Evolutionary conservation across 2,888 invertebrate genomes (phyloP), one percentile per base, ranked within the genome.

Genomic region (Allophyes oxyacanthae): DNA sequence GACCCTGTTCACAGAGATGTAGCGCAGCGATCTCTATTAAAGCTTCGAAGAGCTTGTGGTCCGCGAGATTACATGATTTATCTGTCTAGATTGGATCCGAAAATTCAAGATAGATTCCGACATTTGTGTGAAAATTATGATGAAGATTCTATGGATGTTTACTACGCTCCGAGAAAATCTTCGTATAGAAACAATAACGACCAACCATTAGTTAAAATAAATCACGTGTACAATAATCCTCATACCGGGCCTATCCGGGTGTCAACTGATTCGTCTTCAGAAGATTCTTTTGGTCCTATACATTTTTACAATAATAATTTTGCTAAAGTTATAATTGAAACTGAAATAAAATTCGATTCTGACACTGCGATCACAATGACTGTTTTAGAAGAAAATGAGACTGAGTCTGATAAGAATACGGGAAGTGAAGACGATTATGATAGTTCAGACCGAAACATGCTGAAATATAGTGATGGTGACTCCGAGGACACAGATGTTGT

Each of bases 281-380:
- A 93, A 91, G 96, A 75, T 93, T 96, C 51, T 59, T 97, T 46
- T 94, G 75, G 75, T 1, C 82, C 83, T 36, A 68, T 85, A 63
- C 82, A 89, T 40, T 95, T 88, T 82, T 82, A 89, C 71, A 80
- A 84, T 65, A 86, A 88, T 65, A 88, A 89, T 79, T 95, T 94
- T 66, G 96, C 95, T 25, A 96, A 95, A 85, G 95, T 97, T 0
- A 97, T 97, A 42, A 94, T 97, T 75, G 97, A 97, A 89, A 97
- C 97, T 0, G 97, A 97, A 91, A 97, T 97, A 25, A 96, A 97
- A 78, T 96, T 98, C 66, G 96, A 97, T 80, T 96, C 97, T 10
- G 97, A 97, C 61, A 97, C 97, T 0, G 96, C 96, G 0, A 96
- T 98, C 32, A 97, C 97, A 0, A 97, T 97, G 97, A 96, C 97